Conservation (phyloP, 2,797 vertebrate species). For the Pachyuromys duprasi region DNA sequence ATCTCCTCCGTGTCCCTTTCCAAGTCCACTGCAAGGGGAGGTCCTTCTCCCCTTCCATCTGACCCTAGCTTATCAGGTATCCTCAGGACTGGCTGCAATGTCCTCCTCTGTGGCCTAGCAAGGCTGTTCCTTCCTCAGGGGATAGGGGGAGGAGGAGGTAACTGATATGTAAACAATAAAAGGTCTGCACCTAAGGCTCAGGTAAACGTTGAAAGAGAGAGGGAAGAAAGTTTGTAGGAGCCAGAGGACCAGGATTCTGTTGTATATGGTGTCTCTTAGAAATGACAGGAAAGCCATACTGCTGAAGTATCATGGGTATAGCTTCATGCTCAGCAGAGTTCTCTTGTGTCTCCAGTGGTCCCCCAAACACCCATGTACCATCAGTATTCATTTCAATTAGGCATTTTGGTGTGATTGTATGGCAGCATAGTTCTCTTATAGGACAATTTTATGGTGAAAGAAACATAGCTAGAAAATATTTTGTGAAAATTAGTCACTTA, state of each 20-base stretch:
- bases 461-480: background rate
- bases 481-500: slow-evolving; percentile 6
- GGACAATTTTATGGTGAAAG: background rate
- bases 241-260: background rate
- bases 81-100: too few species aligned
- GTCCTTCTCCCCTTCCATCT: too few species aligned
- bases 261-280: background rate
- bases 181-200: background rate
- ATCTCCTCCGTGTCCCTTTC: too few species aligned
- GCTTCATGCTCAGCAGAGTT: background rate
- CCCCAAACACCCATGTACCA: background rate
- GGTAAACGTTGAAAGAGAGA: background rate
- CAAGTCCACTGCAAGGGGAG: too few species aligned
- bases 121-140: too few species aligned
- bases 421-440: background rate
- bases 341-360: background rate
- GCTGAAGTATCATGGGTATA: background rate
- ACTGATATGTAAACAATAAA: background rate
- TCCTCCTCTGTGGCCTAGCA: too few species aligned
- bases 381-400: background rate
- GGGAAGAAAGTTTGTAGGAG: background rate
- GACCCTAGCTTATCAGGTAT: too few species aligned
- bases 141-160: too few species aligned
- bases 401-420: background rate
- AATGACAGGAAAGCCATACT: background rate